Evolutionary conservation across 2,888 invertebrate genomes (phyloP).

Genomic region (Oithona nana): DNA sequence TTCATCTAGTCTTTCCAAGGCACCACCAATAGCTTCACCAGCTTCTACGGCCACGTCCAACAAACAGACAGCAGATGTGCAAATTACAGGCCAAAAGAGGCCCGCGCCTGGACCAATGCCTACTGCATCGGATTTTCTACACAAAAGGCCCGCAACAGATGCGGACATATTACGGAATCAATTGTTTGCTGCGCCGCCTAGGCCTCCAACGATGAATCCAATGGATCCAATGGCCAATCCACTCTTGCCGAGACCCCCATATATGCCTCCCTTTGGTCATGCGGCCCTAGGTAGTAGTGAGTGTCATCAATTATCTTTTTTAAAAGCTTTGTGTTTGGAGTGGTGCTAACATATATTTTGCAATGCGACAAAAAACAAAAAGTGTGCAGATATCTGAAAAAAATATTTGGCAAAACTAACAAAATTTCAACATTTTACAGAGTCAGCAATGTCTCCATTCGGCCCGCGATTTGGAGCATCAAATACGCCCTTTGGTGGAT

Average conservation of each 20-base stretch:
- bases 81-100: neutral
- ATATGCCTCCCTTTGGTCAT: neutral
- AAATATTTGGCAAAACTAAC: neutral
- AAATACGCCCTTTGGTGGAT: constrained; percentile 1
- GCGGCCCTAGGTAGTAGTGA: neutral
- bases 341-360: no score
- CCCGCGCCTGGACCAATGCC: neutral
- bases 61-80: neutral
- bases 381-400: no score
- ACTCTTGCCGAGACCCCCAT: neutral
- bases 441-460: neutral
- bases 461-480: neutral
- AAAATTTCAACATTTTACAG: neutral
- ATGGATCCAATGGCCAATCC: neutral
- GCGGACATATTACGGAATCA: neutral
- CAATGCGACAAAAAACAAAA: no score
- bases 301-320: no score
- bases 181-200: neutral
- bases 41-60: neutral
- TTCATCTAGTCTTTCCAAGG: neutral
- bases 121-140: neutral
- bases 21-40: neutral
- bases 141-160: neutral
- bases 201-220: neutral
- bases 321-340: no score